These are phyloP conservation scores for Dryas iulia DNA, from an alignment of 1,140 invertebrate species.

Conservation along the genomic window DNA sequence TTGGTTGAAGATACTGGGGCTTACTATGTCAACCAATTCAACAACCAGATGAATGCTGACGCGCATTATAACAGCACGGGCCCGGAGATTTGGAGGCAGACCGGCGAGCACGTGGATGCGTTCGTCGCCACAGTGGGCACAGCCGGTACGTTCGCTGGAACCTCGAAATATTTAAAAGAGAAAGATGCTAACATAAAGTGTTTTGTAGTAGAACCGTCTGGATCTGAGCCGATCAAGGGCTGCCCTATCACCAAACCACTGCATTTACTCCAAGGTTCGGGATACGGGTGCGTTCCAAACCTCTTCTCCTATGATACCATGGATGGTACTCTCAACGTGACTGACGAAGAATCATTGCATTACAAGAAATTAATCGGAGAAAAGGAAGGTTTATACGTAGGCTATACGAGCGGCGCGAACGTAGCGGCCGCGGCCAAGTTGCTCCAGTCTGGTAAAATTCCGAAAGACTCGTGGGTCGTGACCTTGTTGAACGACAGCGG, in stretches of 20 bases:
- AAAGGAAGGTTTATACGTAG: slow-evolving; percentile 67
- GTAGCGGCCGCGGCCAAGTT: slow-evolving; percentile 65
- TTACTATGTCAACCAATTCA: slow-evolving; percentile 67
- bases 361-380: slow-evolving; percentile 62
- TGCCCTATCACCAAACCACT: slow-evolving; percentile 59
- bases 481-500: slow-evolving; percentile 62
- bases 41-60: slow-evolving; percentile 50
- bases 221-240: slow-evolving; percentile 62
- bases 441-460: slow-evolving; percentile 54
- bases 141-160: slow-evolving; percentile 62
- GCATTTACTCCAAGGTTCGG: slow-evolving; percentile 68
- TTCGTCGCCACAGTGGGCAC: slow-evolving; percentile 67
- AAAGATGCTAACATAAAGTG: slow-evolving; percentile 53
- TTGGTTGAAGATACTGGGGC: slow-evolving; percentile 52
- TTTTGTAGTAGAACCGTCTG: slow-evolving; percentile 60
- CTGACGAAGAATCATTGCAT: slow-evolving; percentile 59
- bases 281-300: slow-evolving; percentile 65
- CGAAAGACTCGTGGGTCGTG: slow-evolving; percentile 64
- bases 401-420: slow-evolving; percentile 68
- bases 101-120: slow-evolving; percentile 61
- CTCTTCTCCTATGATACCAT: slow-evolving; percentile 58
- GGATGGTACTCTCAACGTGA: slow-evolving; percentile 56
- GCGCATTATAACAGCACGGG: slow-evolving; percentile 63
- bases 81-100: slow-evolving; percentile 70
- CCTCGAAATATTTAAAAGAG: slow-evolving; percentile 63